Evolutionary conservation across 2,113 vertebrate species (phyloP).

Genomic region (Marmota flaviventris): DNA sequence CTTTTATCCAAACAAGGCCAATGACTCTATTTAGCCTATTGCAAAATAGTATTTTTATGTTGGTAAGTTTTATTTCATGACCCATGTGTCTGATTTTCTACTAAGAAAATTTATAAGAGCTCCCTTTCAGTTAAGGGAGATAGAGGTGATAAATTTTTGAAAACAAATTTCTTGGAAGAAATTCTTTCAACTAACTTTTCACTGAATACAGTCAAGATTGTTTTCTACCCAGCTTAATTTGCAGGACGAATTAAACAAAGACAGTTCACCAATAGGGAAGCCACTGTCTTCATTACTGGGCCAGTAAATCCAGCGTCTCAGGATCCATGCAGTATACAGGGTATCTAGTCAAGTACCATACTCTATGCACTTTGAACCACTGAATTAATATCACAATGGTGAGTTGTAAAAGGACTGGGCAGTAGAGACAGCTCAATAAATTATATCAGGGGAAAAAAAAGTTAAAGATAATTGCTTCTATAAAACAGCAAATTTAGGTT

Average conservation of each 20-base stretch:
- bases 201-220: background rate
- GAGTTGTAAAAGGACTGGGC: background rate
- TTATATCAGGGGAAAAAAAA: background rate
- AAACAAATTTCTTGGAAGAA: background rate
- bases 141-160: background rate
- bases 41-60: background rate
- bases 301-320: background rate
- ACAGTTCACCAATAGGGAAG: background rate
- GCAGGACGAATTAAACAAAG: background rate
- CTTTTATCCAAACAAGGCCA: background rate
- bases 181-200: background rate
- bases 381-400: background rate
- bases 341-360: background rate
- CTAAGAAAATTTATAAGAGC: background rate
- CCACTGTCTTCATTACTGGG: background rate
- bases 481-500: background rate
- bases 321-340: background rate
- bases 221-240: background rate
- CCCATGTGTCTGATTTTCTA: background rate
- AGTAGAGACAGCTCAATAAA: background rate
- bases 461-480: background rate
- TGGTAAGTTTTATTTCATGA: slow-evolving; percentile 13
- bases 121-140: background rate
- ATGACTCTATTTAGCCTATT: background rate
- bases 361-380: background rate